Percentiles rank a stretch among this genome's conserved stretches.
phyloP scores from a whole-genome alignment of 2,888 invertebrate genomes.

The Tetragnatha montana region DNA sequence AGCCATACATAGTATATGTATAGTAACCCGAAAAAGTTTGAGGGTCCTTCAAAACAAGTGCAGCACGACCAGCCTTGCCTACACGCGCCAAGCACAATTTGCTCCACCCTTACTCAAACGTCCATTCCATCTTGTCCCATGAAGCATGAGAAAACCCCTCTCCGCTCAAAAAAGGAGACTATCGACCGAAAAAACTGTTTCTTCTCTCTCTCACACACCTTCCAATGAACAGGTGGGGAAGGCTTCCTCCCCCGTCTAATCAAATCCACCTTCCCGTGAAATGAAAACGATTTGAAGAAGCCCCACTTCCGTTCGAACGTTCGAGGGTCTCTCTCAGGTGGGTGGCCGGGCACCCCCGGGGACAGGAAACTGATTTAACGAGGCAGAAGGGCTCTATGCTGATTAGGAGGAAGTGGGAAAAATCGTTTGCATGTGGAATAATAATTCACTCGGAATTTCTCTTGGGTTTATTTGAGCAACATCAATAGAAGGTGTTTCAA shows the following conservation, averaged over 20 bases:
- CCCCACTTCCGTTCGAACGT: conserved; percentile 28
- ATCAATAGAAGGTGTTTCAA: no score
- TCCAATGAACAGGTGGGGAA: background rate
- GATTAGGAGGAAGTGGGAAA: conserved; percentile 37
- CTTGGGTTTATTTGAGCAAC: no score
- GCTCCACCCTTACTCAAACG: background rate
- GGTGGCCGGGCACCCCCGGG: conserved; percentile 11
- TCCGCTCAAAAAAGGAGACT: background rate
- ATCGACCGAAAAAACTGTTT: background rate
- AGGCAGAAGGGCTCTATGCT: conserved; percentile 45
- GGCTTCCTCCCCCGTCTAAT: background rate
- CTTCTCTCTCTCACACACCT: background rate
- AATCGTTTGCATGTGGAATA: no score
- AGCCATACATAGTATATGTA: background rate
- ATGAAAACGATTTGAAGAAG: conserved; percentile 30
- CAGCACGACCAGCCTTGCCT: background rate
- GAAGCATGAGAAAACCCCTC: background rate
- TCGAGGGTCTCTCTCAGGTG: conserved; percentile 39
- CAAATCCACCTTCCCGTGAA: conserved; percentile 15
- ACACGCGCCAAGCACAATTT: background rate
- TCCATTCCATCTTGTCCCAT: background rate
- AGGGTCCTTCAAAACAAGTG: background rate
- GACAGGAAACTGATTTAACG: conserved; percentile 62
- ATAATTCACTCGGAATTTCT: no score
- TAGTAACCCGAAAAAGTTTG: background rate